Evolutionary conservation across 2,797 vertebrate genomes (phyloP), one percentile per base, ranked within the genome.

Genomic region (Odontamblyopus rebecca): DNA sequence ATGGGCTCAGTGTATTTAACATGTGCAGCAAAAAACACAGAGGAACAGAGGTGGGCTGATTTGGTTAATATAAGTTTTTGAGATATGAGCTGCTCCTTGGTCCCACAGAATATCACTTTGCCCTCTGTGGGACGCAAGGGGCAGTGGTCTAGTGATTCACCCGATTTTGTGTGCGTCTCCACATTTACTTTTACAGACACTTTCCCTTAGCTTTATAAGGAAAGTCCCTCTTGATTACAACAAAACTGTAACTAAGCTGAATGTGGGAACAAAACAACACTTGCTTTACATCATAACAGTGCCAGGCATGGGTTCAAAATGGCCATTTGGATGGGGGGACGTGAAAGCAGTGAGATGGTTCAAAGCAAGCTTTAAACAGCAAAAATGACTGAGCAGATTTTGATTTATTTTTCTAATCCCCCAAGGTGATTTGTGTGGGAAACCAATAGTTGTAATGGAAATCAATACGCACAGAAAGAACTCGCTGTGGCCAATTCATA

Each of bases 131-230:
- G 74, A 76, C 85, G 86, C 76, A 71, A 77, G 75, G 75, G 76
- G 80, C 87, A 88, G 85, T 83, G 76, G 87, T 86, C 84, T 83
- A 78, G 53, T 54, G 75, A 84, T 60, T 79, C 68, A 72, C 70
- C 77, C 82, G 82, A 82, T 78, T 79, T 78, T 12, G 38, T 80
- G 83, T 82, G 85, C 85, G 87, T 91, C 90, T 88, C 81, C 73
- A 87, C 86, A 90, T 89, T 89, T 91, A 85, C 88, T 82, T 87
- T 84, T 81, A 90, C 85, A 90, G 84, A 86, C 87, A 90, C 86
- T 85, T 86, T 84, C 82, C 76, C 79, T 82, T 78, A 71, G 78
- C 71, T 80, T 76, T 63, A 5, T 72, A 72, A 91, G 85, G 83
- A 88, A 91, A 89, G 87, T 80, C 85, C 87, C 83, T 75, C 77